Conservation (phyloP, 1,140 invertebrate species). For the Druon quercuslanigerum region DNA sequence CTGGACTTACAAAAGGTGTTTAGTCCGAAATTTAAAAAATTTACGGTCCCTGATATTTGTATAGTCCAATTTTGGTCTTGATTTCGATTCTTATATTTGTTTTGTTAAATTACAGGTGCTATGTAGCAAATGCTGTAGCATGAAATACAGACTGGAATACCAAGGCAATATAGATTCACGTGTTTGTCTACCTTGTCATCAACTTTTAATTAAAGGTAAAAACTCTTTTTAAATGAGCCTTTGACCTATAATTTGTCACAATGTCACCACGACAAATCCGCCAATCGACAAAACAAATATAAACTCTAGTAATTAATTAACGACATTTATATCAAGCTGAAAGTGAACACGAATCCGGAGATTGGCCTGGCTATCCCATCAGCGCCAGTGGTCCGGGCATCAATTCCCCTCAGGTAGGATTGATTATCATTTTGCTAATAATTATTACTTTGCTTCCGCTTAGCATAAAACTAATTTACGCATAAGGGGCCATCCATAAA, state of each 20-base stretch:
- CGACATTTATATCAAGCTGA: conserved; percentile 63
- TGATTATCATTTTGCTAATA: conserved; percentile 9
- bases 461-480: conserved; percentile 56
- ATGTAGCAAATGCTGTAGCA: conserved; percentile 88
- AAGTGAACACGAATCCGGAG: conserved; percentile 62
- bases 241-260: neutral
- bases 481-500: no score
- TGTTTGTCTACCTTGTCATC: conserved; percentile 79
- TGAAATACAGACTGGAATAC: conserved; percentile 85
- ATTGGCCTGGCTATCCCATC: conserved; percentile 62
- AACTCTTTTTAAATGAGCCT: conserved; percentile 11
- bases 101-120: conserved; percentile 79
- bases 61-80: no score
- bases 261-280: conserved; percentile 23
- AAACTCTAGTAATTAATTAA: conserved; percentile 28
- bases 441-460: conserved; percentile 44
- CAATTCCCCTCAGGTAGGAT: conserved; percentile 70
- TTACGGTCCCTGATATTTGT: no score
- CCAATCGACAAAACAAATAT: conserved; percentile 34
- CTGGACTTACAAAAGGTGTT: no score
- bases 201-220: conserved; percentile 76
- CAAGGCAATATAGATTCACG: conserved; percentile 79
- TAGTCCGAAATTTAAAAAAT: no score
- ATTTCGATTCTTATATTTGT: conserved; percentile 6
- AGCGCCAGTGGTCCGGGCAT: conserved; percentile 48